These are phyloP conservation scores for Apodemia mormo DNA, from an alignment of 2,888 invertebrate genomes.

Conservation along the genomic window DNA sequence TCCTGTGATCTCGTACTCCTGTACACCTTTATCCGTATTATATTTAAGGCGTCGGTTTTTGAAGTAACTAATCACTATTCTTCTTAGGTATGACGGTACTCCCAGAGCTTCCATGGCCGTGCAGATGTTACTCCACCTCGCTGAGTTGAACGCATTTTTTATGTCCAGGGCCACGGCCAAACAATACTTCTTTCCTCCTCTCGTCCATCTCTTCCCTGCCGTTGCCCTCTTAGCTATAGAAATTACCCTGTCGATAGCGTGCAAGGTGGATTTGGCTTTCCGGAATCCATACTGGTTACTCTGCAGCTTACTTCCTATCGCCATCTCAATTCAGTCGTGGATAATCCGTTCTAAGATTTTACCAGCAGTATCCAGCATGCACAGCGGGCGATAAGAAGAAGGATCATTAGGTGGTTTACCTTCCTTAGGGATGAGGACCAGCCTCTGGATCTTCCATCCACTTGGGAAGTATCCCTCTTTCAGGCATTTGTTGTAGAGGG, in stretches of 20 bases:
- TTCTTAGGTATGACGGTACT: no score
- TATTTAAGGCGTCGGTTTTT: neutral
- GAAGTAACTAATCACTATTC: no score
- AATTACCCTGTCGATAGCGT: no score
- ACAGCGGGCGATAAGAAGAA: no score
- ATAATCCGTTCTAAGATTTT: neutral
- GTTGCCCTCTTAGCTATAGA: conserved; percentile 19
- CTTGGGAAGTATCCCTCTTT: conserved; percentile 18
- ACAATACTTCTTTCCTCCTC: conserved; percentile 23
- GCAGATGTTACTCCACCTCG: neutral
- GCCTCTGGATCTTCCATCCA: conserved; percentile 16
- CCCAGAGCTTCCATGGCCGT: no score
- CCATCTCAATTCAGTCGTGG: conserved; percentile 21
- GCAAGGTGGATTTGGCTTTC: conserved; percentile 15
- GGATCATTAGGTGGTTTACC: no score
- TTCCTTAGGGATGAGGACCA: no score
- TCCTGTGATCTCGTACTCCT: neutral
- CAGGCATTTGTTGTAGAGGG: conserved; percentile 20
- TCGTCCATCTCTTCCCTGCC: conserved; percentile 18
- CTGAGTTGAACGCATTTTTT: conserved; percentile 26
- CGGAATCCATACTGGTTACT: no score
- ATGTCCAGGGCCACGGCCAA: conserved; percentile 21
- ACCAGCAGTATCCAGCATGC: no score
- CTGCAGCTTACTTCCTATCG: neutral
- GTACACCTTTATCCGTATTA: neutral